Evolutionary conservation across 2,888 invertebrate species (phyloP).

Genomic region (Conchocele bisecta): DNA sequence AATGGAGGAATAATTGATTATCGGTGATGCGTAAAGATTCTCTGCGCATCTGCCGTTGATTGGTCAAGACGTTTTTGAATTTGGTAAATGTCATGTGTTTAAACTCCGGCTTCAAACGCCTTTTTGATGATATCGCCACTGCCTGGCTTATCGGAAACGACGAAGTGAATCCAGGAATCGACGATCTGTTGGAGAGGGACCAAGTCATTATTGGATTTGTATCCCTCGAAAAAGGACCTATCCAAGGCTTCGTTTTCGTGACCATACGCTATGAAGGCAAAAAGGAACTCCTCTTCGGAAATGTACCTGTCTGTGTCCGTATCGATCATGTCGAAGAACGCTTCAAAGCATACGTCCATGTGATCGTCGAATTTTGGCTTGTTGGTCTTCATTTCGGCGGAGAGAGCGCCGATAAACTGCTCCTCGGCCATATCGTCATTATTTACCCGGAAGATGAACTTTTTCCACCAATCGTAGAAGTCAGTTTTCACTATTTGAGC

Average conservation of each 20-base stretch:
- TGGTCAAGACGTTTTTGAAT: no score
- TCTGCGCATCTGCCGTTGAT: no score
- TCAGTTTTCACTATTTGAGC: constrained; percentile 32
- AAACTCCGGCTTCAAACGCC: constrained; percentile 23
- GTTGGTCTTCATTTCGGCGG: not conserved
- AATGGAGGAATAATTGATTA: no score
- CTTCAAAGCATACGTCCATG: constrained; percentile 33
- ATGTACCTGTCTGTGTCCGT: constrained; percentile 49
- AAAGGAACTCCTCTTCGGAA: constrained; percentile 39
- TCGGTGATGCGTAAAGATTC: no score
- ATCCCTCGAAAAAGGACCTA: constrained; percentile 24
- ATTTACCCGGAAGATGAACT: constrained; percentile 26
- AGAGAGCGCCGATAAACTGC: constrained; percentile 9
- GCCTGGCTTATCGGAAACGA: no score
- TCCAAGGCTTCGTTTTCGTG: constrained; percentile 33
- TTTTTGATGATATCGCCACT: constrained; percentile 32
- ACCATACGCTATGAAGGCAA: constrained; percentile 41
- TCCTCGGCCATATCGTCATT: constrained; percentile 22
- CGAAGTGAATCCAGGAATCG: no score
- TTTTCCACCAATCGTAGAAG: constrained; percentile 43
- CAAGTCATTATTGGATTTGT: constrained; percentile 16
- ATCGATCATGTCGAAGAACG: constrained; percentile 45
- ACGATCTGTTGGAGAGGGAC: no score
- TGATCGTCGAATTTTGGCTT: no score
- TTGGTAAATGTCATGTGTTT: no score